These are phyloP conservation scores for Cancer borealis DNA, from an alignment of 2,888 invertebrate genomes.

Conservation along the genomic window DNA sequence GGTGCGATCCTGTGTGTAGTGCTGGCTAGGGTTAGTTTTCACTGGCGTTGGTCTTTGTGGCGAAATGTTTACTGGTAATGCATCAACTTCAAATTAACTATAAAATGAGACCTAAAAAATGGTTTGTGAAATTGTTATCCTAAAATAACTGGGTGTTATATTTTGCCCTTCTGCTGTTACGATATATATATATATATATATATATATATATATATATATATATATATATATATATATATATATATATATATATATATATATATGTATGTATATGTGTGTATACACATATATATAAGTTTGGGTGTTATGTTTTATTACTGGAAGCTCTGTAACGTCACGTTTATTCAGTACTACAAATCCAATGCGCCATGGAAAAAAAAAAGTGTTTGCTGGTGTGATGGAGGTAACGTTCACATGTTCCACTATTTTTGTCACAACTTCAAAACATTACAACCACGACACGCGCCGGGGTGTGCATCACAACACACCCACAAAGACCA, in stretches of 20 bases:
- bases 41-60: background rate
- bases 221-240: slow-evolving; percentile 43
- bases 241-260: slow-evolving; percentile 8
- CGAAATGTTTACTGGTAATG: slow-evolving; percentile 38
- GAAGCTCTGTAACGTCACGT: background rate
- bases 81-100: slow-evolving; percentile 43
- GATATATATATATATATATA: slow-evolving; percentile 47
- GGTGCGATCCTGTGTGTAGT: slow-evolving; percentile 34
- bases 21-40: slow-evolving; percentile 26
- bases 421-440: slow-evolving; percentile 22
- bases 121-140: slow-evolving; percentile 1
- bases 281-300: background rate
- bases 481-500: background rate
- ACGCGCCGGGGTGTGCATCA: background rate
- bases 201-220: slow-evolving; percentile 56
- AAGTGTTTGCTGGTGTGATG: background rate
- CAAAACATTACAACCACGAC: background rate
- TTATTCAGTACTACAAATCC: background rate
- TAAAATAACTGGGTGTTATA: slow-evolving; percentile 43
- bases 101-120: slow-evolving; percentile 42
- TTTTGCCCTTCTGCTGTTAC: background rate
- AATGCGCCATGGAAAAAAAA: background rate
- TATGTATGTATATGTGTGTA: background rate
- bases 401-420: slow-evolving; percentile 6
- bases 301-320: background rate